Conservation (phyloP, 2,797 vertebrate genomes). For the Harpagifer antarcticus region DNA sequence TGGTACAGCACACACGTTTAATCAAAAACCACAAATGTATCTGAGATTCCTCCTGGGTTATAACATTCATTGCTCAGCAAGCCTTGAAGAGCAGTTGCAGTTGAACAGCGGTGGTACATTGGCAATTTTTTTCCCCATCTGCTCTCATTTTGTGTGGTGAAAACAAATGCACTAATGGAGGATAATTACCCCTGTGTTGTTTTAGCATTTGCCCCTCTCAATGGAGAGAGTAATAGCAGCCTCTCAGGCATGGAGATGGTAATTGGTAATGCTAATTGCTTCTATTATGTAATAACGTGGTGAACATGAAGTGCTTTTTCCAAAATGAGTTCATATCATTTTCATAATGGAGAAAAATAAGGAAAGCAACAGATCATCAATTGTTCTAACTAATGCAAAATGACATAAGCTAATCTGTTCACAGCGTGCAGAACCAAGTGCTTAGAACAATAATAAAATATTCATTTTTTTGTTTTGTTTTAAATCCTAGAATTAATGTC, state of each 20-base stretch:
- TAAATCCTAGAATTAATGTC: background rate
- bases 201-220: slow-evolving; percentile 61
- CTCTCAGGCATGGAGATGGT: slow-evolving; percentile 63
- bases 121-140: slow-evolving; percentile 44
- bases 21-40: slow-evolving; percentile 48
- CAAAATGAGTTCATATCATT: slow-evolving; percentile 23
- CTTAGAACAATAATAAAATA: slow-evolving; percentile 2
- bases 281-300: slow-evolving; percentile 62
- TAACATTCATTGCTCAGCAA: slow-evolving; percentile 47
- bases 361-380: background rate
- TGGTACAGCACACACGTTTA: background rate
- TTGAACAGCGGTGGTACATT: slow-evolving; percentile 35
- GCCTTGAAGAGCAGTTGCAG: slow-evolving; percentile 45
- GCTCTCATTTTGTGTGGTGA: slow-evolving; percentile 59
- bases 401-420: slow-evolving; percentile 14
- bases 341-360: slow-evolving; percentile 7
- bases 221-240: slow-evolving; percentile 60
- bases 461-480: background rate
- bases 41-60: slow-evolving; percentile 40
- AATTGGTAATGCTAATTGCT: slow-evolving; percentile 69
- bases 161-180: slow-evolving; percentile 75
- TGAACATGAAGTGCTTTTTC: slow-evolving; percentile 35
- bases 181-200: slow-evolving; percentile 73
- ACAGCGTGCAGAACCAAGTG: background rate
- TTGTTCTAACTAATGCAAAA: slow-evolving; percentile 9